phyloP scores from a whole-genome alignment of 2,113 vertebrate genomes.

The Spilogale gracilis region DNA sequence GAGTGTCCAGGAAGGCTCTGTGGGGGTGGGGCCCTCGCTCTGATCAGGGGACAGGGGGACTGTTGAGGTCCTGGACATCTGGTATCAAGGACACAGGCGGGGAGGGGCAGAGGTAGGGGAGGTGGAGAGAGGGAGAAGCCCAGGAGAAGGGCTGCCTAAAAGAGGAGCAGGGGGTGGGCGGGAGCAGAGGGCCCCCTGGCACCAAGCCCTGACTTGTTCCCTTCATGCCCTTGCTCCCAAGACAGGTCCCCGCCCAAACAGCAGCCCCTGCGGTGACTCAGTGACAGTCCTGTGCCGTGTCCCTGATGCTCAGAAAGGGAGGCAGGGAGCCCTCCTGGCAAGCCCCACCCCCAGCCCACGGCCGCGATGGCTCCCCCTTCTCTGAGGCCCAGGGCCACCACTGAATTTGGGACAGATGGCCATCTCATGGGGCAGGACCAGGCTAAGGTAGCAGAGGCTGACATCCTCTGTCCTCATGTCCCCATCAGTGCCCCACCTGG shows the following conservation, averaged over 20 bases:
- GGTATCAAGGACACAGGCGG: background rate
- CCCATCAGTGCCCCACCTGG: too few species aligned
- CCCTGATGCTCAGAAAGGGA: background rate
- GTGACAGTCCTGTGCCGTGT: rapidly evolving
- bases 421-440: background rate
- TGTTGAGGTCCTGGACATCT: rapidly evolving
- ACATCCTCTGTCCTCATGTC: rapidly evolving
- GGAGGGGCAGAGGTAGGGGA: rapidly evolving
- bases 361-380: background rate
- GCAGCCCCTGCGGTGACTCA: background rate
- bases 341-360: too few species aligned
- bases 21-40: background rate
- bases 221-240: rapidly evolving
- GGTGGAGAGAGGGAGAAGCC: background rate
- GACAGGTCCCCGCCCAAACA: background rate
- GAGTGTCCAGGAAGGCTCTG: background rate
- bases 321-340: background rate
- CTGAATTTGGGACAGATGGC: background rate
- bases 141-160: background rate
- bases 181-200: rapidly evolving
- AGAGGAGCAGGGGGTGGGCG: background rate
- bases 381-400: background rate
- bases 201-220: rapidly evolving
- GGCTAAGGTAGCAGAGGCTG: background rate
- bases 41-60: background rate